phyloP scores from a whole-genome alignment of 2,113 vertebrate species.

The Spheniscus mendiculus region DNA sequence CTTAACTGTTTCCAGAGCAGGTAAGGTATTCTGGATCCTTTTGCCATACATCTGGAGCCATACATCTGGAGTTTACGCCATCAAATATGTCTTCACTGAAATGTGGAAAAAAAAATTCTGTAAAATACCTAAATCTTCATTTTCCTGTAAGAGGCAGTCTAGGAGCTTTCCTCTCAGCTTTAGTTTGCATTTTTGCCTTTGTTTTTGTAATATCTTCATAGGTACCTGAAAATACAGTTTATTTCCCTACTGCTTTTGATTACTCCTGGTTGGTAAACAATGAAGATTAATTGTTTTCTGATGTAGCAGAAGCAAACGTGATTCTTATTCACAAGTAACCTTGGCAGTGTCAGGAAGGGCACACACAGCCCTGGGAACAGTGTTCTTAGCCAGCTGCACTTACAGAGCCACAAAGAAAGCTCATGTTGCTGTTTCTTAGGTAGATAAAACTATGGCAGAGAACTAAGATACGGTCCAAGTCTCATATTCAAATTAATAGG shows the following conservation, averaged over 20 bases:
- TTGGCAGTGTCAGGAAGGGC: slow-evolving; percentile 1
- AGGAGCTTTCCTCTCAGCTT: background rate
- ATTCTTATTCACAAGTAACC: slow-evolving; percentile 41
- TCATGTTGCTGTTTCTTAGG: background rate
- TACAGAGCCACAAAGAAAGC: background rate
- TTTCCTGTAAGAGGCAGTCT: background rate
- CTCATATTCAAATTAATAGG: background rate
- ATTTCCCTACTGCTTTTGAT: slow-evolving; percentile 26
- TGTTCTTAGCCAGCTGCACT: background rate
- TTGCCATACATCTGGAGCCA: background rate
- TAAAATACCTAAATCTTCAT: background rate
- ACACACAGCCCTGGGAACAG: background rate
- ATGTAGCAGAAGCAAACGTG: slow-evolving; percentile 24
- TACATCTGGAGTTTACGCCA: background rate
- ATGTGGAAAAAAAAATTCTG: background rate
- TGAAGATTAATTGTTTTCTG: slow-evolving; percentile 58
- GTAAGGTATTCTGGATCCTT: background rate
- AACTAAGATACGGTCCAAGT: background rate
- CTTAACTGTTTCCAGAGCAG: background rate
- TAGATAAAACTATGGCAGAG: background rate
- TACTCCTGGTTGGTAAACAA: slow-evolving; percentile 41
- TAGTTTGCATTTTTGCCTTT: background rate
- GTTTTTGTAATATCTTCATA: background rate
- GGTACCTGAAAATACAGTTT: background rate
- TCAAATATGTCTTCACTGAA: background rate